Percentiles rank a stretch among this genome's conserved stretches.
Evolutionary conservation across 2,888 invertebrate genomes (phyloP).

Genomic region (Parasteatoda lunata): DNA sequence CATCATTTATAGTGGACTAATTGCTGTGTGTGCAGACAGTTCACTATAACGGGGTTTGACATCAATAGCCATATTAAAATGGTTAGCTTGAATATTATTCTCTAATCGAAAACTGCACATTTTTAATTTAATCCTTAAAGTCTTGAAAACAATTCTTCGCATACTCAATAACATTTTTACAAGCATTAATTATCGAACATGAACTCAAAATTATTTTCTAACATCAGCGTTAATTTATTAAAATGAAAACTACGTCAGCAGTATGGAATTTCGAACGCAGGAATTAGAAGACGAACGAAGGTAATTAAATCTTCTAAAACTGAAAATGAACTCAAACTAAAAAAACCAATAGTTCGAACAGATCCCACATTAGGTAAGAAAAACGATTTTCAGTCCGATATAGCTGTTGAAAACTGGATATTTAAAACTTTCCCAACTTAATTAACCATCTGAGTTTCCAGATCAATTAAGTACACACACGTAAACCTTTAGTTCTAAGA

Average conservation of each 20-base stretch:
- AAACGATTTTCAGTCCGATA: background rate
- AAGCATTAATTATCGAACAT: too few relatives aligned
- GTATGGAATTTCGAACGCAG: background rate
- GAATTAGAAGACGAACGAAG: background rate
- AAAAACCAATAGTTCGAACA: background rate
- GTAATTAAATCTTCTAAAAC: background rate
- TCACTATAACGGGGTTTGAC: too few relatives aligned
- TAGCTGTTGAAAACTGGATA: slow-evolving; percentile 1
- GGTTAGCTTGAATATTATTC: too few relatives aligned
- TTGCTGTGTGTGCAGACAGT: too few relatives aligned
- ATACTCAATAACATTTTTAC: too few relatives aligned
- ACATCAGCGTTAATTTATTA: background rate
- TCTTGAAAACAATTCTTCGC: too few relatives aligned
- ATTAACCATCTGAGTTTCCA: background rate
- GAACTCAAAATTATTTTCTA: too few relatives aligned
- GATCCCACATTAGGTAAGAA: background rate
- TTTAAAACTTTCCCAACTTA: background rate
- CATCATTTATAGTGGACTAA: too few relatives aligned
- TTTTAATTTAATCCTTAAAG: too few relatives aligned
- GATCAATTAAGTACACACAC: slow-evolving; percentile 5
- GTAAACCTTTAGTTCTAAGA: background rate
- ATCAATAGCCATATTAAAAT: too few relatives aligned
- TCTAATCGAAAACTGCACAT: too few relatives aligned
- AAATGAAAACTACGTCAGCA: background rate
- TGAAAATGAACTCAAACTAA: background rate